Conservation (phyloP, 2,113 vertebrate species). For the Polypterus bichir region DNA sequence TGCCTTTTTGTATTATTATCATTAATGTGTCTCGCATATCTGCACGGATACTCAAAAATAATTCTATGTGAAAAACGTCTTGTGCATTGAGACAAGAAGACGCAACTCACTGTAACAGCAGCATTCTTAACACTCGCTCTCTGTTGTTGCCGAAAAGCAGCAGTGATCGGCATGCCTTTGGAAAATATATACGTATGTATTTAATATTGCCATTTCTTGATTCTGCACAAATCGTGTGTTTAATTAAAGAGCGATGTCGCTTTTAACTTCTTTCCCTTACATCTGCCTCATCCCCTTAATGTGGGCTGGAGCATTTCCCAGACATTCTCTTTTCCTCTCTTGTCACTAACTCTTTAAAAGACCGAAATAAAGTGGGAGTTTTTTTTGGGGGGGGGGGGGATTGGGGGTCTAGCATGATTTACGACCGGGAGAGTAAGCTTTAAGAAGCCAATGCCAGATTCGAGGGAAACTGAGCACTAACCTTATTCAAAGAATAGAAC, state of each 20-base stretch:
- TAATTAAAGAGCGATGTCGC: slow-evolving; percentile 24
- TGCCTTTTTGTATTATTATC: too few relatives aligned
- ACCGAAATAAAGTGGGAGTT: neutral
- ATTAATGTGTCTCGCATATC: neutral
- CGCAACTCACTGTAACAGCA: too few relatives aligned
- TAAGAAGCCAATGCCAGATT: slow-evolving; percentile 27
- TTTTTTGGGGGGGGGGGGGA: slow-evolving; percentile 14
- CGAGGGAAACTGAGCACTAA: slow-evolving; percentile 18
- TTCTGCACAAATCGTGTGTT: slow-evolving; percentile 13
- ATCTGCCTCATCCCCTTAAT: slow-evolving; percentile 26
- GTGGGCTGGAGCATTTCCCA: slow-evolving; percentile 34
- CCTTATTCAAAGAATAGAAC: slow-evolving; percentile 2
- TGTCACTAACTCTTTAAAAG: too few relatives aligned
- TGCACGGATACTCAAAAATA: neutral
- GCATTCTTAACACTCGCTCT: too few relatives aligned
- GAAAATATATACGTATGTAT: neutral
- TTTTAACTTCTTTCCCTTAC: slow-evolving; percentile 7
- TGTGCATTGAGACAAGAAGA: neutral
- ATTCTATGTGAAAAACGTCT: neutral
- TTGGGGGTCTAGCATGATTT: slow-evolving; percentile 22
- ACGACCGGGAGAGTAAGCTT: slow-evolving; percentile 27
- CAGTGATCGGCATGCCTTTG: neutral
- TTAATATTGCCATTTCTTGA: slow-evolving; percentile 7
- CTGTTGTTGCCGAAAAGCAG: too few relatives aligned
- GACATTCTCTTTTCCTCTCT: slow-evolving; percentile 1